Base-by-base conservation (phyloP, 1,140 invertebrate genomes). In the Aphaenogaster floridana region DNA sequence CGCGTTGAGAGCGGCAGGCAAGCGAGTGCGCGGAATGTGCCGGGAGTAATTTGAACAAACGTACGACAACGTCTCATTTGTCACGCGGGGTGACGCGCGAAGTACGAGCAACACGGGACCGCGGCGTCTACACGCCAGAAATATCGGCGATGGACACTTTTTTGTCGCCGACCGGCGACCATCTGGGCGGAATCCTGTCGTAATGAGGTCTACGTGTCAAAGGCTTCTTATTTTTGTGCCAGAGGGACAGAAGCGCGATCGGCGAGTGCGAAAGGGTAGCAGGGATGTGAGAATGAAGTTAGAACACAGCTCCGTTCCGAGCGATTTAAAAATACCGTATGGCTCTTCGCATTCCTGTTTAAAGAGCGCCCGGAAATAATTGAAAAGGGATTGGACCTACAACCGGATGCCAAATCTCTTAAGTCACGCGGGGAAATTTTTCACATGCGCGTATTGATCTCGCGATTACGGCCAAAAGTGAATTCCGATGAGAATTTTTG, bases 1-100 rank as follows among this genome's bases (percentile, higher is more conserved):
- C 84, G 91, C 72, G 92, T 90, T 89, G 90, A 88, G 88, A 92
- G 90, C 92, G 87, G 89, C 86, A 52, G 88, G 89, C 85, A 88
- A 89, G 88, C 90, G 85, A 88, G 88, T 77, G 72, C 80, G 79
- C 64, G 92, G 92, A 93, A 93, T 95, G 80, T 48, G 93, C 92
- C 89, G 86, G 88, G 88, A 94, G 94, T 94, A 95, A 95, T 95
- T 95, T 95, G 93, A 95, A 95, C 94, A 94, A 94, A 94, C 93
- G 93, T 89, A 93, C 91, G 94, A 95, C 95, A 95, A 95, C 94
- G 92, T 93, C 93, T 95, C 94, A 95, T 95, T 95, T 95, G 95
- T 95, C 95, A 95, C 91, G 89, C 77, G 79, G 84, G 66, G 91
- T 94, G 93, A 93, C 92, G 89, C 92, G 90, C 86, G 86, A 93